Conservation (phyloP, 2,797 vertebrate species). For the Phylloscopus collybita region DNA sequence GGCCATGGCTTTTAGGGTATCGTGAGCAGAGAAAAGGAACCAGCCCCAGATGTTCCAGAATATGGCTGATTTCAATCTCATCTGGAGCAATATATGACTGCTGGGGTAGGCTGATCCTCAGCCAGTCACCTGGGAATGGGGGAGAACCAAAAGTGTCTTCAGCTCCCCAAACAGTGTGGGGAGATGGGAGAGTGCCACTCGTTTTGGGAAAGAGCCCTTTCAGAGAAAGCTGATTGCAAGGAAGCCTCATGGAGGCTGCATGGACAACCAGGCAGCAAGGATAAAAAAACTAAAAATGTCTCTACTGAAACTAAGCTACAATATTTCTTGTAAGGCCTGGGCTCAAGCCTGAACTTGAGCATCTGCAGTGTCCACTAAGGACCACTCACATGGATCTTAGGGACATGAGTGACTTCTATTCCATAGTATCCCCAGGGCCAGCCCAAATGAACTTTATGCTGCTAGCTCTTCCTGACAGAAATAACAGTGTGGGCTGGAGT, state of each 20-base stretch:
- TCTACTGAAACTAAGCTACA: not conserved
- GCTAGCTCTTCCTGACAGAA: not conserved
- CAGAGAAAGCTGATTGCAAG: not conserved
- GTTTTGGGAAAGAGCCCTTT: not conserved
- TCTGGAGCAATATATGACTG: not conserved
- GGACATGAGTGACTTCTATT: not conserved
- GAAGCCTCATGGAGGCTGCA: not conserved
- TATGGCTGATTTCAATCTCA: not conserved
- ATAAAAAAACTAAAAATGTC: not conserved
- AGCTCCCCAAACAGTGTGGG: not conserved
- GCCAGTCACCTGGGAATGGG: not conserved
- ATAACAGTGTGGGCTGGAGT: not conserved
- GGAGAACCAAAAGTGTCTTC: not conserved
- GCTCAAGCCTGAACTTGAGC: not conserved
- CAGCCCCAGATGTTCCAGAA: not conserved
- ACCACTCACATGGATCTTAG: not conserved
- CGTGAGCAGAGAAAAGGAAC: not conserved
- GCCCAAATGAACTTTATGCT: not conserved
- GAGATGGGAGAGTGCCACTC: not conserved
- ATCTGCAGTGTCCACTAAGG: not conserved
- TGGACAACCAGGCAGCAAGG: not conserved
- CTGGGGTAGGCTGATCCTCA: not conserved
- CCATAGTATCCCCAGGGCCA: not conserved
- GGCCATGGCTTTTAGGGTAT: not conserved
- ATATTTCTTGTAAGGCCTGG: fast-evolving